Evolutionary conservation across 2,113 vertebrate species (phyloP).

Genomic region (Grallaria varia): DNA sequence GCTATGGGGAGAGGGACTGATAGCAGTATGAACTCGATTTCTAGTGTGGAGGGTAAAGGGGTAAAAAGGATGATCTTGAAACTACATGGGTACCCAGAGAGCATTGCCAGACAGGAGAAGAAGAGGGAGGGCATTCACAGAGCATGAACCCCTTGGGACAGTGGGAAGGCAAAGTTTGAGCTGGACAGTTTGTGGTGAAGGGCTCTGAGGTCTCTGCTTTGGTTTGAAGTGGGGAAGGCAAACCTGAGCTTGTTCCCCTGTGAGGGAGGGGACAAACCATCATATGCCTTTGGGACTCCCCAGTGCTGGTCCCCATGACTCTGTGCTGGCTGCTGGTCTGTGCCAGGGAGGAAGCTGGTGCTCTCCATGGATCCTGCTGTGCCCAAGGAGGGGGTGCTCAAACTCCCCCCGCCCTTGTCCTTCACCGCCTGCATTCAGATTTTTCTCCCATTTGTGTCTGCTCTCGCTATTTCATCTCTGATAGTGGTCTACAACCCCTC

Average conservation of each 20-base stretch:
- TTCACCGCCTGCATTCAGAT: background rate
- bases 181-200: background rate
- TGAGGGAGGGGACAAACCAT: background rate
- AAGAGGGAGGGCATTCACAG: background rate
- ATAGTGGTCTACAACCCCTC: background rate
- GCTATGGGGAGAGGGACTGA: background rate
- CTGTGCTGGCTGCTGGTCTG: background rate
- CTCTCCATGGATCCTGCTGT: background rate
- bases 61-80: background rate
- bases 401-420: background rate
- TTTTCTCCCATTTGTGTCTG: background rate
- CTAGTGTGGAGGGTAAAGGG: background rate
- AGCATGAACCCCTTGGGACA: background rate
- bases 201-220: background rate
- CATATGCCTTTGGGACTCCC: background rate
- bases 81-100: background rate
- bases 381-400: accelerated
- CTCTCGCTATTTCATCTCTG: background rate
- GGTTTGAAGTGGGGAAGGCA: background rate
- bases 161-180: background rate
- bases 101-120: background rate
- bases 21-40: background rate
- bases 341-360: background rate
- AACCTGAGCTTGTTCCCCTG: background rate
- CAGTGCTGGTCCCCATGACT: background rate